Conservation (phyloP, 2,888 invertebrate genomes). For the Drosophila sordidula region DNA sequence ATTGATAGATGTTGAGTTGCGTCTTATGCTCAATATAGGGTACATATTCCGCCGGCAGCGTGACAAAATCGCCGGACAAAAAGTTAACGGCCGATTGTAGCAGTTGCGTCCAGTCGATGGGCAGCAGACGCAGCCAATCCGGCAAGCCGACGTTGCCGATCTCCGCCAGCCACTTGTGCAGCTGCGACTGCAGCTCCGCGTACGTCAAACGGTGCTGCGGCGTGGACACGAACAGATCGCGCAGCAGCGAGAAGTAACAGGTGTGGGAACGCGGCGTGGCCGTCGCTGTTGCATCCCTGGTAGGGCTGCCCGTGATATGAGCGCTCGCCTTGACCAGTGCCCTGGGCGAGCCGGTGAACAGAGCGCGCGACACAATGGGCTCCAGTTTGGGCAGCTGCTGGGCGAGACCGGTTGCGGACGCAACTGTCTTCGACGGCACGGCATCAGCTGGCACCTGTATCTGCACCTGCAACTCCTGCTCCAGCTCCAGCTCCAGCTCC, state of each 20-base stretch:
- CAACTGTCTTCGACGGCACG: constrained; percentile 25
- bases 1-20: constrained; percentile 88
- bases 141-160: constrained; percentile 85
- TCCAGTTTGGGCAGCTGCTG: constrained; percentile 73
- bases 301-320: constrained; percentile 70
- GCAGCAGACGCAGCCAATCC: constrained; percentile 86
- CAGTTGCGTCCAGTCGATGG: constrained; percentile 90
- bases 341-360: constrained; percentile 25
- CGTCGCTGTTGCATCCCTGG: constrained; percentile 27
- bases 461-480: constrained; percentile 31
- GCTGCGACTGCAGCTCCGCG: constrained; percentile 90
- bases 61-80: constrained; percentile 92
- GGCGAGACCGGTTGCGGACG: constrained; percentile 17
- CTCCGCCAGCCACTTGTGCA: constrained; percentile 89
- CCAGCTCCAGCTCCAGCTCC: constrained; percentile 33
- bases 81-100: constrained; percentile 93
- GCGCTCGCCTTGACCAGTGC: constrained; percentile 28
- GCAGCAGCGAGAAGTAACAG: constrained; percentile 94
- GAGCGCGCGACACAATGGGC: constrained; percentile 49
- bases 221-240: constrained; percentile 94
- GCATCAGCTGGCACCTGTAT: constrained; percentile 47
- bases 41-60: constrained; percentile 93
- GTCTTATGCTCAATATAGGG: constrained; percentile 94
- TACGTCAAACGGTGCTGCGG: constrained; percentile 93
- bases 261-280: constrained; percentile 89